Percentiles rank a stretch among this genome's conserved stretches.
Conservation (phyloP, 1,140 invertebrate species). For the Drosophila sturtevanti region DNA sequence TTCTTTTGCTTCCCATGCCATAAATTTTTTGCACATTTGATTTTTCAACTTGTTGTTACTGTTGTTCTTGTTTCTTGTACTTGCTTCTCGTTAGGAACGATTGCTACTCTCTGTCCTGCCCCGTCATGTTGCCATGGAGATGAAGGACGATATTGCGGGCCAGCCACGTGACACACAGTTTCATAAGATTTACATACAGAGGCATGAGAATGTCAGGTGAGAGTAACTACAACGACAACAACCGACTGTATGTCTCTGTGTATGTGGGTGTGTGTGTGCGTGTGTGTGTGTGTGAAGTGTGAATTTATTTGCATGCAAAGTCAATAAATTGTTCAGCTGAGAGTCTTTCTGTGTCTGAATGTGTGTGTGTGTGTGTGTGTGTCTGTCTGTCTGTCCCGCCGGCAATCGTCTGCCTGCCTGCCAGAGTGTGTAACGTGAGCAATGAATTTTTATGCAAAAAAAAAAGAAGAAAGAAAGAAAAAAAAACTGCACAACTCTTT, state of each 20-base stretch:
- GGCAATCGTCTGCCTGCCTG: not conserved
- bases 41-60: slow-evolving; percentile 15
- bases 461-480: slow-evolving; percentile 44
- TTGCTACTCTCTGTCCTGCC: slow-evolving; percentile 96
- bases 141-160: slow-evolving; percentile 97
- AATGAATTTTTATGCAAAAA: slow-evolving; percentile 72
- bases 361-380: slow-evolving; percentile 27
- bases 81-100: slow-evolving; percentile 88
- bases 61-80: slow-evolving; percentile 5
- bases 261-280: slow-evolving; percentile 15
- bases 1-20: not conserved
- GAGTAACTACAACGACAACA: slow-evolving; percentile 26
- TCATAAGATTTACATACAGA: slow-evolving; percentile 98
- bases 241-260: slow-evolving; percentile 3
- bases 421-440: slow-evolving; percentile 49
- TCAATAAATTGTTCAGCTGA: slow-evolving; percentile 69
- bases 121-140: slow-evolving; percentile 97
- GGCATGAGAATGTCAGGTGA: slow-evolving; percentile 97
- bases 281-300: slow-evolving; percentile 23
- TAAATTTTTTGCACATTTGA: slow-evolving; percentile 14
- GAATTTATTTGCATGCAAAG: slow-evolving; percentile 77
- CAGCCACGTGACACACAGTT: slow-evolving; percentile 96
- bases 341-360: slow-evolving; percentile 33
- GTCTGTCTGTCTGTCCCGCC: not conserved
- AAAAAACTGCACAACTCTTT: slow-evolving; percentile 45